Evolutionary conservation across 2,113 vertebrate species (phyloP), one percentile per base, ranked within the genome.

Genomic region (Porphyrio hochstetteri): DNA sequence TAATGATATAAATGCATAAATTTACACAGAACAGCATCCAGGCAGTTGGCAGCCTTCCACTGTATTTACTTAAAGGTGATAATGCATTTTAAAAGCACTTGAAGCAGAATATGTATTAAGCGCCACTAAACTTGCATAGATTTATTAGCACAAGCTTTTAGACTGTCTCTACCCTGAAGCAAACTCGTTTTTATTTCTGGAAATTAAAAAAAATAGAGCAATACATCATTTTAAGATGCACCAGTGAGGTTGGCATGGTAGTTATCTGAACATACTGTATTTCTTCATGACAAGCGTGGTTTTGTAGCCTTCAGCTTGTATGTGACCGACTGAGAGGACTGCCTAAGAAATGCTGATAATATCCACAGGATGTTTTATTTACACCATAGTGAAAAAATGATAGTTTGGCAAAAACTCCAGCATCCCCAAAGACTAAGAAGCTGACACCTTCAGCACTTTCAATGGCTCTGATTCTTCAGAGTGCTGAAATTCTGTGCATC

Each of bases 61-160:
- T 61, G 63, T 97, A 96, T 97, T 97, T 97, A 96, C 96, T 96
- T 96, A 92, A 93, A 98, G 96, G 97, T 97, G 96, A 96, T 96
- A 97, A 96, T 95, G 96, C 76, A 95, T 95, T 98, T 95, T 76
- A 96, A 95, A 96, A 96, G 91, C 90, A 90, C 81, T 97, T 94
- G 93, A 80, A 95, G 92, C 92, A 97, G 96, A 96, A 96, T 96
- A 85, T 90, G 68, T 92, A 95, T 96, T 95, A 97, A 96, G 83
- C 5, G 0, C 85, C 75, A 82, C 86, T 95, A 93, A 97, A 95
- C 85, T 92, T 87, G 93, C 86, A 97, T 31, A 95, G 96, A 98
- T 97, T 97, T 96, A 97, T 97, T 97, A 97, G 92, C 92, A 88
- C 74, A 94, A 90, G 95, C 96, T 97, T 96, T 97, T 97, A 97